These are phyloP conservation scores for Augochlorella aurata DNA, from an alignment of 2,888 invertebrate genomes.

Conservation along the genomic window DNA sequence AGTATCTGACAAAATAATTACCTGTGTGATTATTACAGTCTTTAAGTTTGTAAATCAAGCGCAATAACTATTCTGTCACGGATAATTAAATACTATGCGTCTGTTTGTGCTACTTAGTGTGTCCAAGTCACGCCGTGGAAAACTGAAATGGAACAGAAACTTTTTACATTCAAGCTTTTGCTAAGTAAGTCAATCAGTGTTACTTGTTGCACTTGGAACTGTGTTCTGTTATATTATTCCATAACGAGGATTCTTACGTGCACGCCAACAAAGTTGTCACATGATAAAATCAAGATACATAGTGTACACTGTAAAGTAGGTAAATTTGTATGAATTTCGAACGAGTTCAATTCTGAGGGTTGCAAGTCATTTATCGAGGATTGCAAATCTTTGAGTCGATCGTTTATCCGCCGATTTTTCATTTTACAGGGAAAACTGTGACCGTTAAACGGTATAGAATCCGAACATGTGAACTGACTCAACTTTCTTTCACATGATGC, in stretches of 20 bases:
- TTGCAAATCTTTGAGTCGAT: not conserved
- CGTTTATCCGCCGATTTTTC: not conserved
- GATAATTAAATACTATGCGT: not conserved
- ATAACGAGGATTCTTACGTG: not conserved
- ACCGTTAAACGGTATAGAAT: not conserved
- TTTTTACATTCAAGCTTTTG: not conserved
- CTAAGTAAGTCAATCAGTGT: not conserved
- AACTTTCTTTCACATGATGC: constrained; percentile 21
- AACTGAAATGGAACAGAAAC: not conserved
- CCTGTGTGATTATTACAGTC: not conserved
- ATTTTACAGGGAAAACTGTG: not conserved
- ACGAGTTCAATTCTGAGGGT: not conserved
- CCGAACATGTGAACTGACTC: constrained; percentile 8
- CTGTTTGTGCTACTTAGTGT: not conserved
- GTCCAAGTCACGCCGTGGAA: not conserved
- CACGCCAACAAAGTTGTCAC: no score
- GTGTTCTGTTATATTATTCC: not conserved
- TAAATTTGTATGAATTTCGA: not conserved
- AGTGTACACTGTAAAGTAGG: no score
- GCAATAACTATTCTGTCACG: not conserved
- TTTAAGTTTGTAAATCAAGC: not conserved
- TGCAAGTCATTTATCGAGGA: not conserved
- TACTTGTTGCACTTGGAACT: not conserved
- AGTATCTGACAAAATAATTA: not conserved
- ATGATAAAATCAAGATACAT: no score